phyloP scores from a whole-genome alignment of 2,888 invertebrate species.

The Physocephala rufipes region DNA sequence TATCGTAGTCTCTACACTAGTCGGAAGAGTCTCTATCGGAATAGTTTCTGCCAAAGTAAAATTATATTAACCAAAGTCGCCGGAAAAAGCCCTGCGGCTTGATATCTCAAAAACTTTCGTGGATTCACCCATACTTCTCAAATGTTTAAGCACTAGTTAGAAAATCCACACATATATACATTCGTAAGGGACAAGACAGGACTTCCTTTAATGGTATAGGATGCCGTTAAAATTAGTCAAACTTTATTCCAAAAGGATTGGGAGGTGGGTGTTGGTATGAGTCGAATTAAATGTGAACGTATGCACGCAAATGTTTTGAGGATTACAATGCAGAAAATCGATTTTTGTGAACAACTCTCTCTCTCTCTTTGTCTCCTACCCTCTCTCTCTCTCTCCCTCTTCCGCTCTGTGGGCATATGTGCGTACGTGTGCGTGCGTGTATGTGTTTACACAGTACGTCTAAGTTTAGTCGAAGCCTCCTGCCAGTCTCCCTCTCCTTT shows the following conservation, averaged over 20 bases:
- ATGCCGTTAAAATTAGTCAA: slow-evolving; percentile 33
- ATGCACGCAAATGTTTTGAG: too few species aligned
- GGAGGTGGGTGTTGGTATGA: too few species aligned
- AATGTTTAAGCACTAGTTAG: slow-evolving; percentile 15
- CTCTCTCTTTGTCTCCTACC: too few species aligned
- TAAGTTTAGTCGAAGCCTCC: too few species aligned
- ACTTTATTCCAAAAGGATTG: not conserved
- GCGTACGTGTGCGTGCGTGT: not conserved
- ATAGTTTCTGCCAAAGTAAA: slow-evolving; percentile 26
- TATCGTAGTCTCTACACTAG: too few species aligned
- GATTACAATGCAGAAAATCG: too few species aligned
- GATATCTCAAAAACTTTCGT: slow-evolving; percentile 32
- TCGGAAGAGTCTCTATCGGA: slow-evolving; percentile 8
- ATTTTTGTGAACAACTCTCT: too few species aligned
- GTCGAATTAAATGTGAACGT: not conserved
- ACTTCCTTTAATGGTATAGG: slow-evolving; percentile 29
- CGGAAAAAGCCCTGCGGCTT: slow-evolving; percentile 22
- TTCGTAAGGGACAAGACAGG: not conserved
- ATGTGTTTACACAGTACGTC: too few species aligned
- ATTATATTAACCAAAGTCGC: slow-evolving; percentile 34
- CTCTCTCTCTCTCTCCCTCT: too few species aligned
- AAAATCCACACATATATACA: not conserved
- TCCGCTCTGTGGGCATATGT: not conserved
- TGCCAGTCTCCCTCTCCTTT: too few species aligned
- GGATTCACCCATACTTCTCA: slow-evolving; percentile 21